phyloP scores from a whole-genome alignment of 2,888 invertebrate genomes.

The Hermodice carunculata region DNA sequence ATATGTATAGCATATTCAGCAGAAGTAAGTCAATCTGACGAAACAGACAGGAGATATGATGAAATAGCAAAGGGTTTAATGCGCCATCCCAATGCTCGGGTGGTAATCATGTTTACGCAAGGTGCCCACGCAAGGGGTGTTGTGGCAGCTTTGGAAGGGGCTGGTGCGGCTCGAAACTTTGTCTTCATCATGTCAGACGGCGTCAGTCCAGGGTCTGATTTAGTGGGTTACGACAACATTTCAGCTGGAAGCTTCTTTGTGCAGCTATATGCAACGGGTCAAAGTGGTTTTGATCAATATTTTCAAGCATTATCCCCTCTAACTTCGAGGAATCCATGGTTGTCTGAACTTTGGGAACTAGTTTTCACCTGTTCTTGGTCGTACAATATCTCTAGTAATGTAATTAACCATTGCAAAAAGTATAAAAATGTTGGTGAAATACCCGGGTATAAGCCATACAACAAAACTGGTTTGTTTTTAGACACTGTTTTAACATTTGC shows the following conservation, averaged over 20 bases:
- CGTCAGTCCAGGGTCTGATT: conserved; percentile 6
- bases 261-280: conserved; percentile 16
- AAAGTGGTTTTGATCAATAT: conserved; percentile 15
- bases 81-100: conserved; percentile 76
- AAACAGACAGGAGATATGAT: background rate
- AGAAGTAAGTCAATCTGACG: background rate
- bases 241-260: conserved; percentile 22
- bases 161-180: conserved; percentile 1
- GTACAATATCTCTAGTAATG: background rate
- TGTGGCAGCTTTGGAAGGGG: conserved; percentile 7
- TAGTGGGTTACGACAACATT: conserved; percentile 7
- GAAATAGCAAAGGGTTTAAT: conserved; percentile 6
- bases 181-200: conserved; percentile 28
- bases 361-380: conserved; percentile 3
- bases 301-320: conserved; percentile 14
- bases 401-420: background rate
- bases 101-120: conserved; percentile 50
- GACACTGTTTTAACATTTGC: conserved; percentile 42
- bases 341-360: conserved; percentile 30
- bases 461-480: conserved; percentile 35
- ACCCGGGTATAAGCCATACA: conserved; percentile 28
- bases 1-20: conserved; percentile 15
- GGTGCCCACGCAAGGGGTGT: conserved; percentile 10
- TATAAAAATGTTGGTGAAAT: conserved; percentile 3
- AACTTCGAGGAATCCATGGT: conserved; percentile 40